Conservation (phyloP, 2,888 invertebrate genomes). For the Rhagophthalmus giganteus region DNA sequence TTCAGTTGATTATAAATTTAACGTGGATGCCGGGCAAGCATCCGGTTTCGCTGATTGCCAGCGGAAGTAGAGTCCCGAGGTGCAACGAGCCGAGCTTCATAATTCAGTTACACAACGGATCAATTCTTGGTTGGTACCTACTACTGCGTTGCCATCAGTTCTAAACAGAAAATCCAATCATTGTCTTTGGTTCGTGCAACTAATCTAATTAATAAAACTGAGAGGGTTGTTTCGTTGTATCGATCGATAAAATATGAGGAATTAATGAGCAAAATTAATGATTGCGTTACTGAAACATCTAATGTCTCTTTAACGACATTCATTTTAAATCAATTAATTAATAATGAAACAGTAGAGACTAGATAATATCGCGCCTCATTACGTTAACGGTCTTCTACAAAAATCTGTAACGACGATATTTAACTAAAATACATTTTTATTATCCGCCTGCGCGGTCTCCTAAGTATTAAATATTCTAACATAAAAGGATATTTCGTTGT, state of each 20-base stretch:
- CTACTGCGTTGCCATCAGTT: slow-evolving; percentile 7
- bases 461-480: no score
- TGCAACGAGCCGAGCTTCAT: slow-evolving; percentile 45
- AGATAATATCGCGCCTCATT: slow-evolving; percentile 1
- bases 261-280: slow-evolving; percentile 3
- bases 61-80: slow-evolving; percentile 43
- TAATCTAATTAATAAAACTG: slow-evolving; percentile 17
- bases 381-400: not conserved
- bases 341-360: slow-evolving; percentile 5
- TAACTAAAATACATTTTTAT: not conserved
- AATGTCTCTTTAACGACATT: slow-evolving; percentile 4
- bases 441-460: no score
- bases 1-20: slow-evolving; percentile 46
- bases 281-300: slow-evolving; percentile 1
- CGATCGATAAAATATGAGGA: not conserved
- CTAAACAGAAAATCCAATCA: slow-evolving; percentile 11
- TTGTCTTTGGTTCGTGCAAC: slow-evolving; percentile 11
- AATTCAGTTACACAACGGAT: slow-evolving; percentile 45
- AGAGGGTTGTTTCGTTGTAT: slow-evolving; percentile 1
- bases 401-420: no score
- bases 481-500: no score
- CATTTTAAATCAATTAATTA: slow-evolving; percentile 11
- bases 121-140: slow-evolving; percentile 32
- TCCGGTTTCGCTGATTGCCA: slow-evolving; percentile 49
- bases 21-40: slow-evolving; percentile 44